Conservation (phyloP, 2,888 invertebrate species). For the Strigamia transsilvanica region DNA sequence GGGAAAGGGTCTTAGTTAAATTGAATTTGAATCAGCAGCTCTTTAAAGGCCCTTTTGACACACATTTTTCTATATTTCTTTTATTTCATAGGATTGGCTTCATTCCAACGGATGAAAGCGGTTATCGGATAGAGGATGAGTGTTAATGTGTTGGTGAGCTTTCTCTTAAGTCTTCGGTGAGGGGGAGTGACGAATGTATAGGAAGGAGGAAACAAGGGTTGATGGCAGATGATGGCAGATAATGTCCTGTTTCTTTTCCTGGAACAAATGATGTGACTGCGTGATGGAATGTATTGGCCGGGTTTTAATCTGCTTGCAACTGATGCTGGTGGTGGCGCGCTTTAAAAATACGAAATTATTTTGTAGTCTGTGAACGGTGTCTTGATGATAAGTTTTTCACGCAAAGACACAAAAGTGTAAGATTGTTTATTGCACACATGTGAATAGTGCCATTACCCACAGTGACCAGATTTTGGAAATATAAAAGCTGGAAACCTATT, state of each 20-base stretch:
- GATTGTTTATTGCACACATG: too few relatives aligned
- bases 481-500: too few relatives aligned
- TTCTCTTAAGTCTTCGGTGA: not conserved
- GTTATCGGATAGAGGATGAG: not conserved
- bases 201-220: not conserved
- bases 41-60: not conserved
- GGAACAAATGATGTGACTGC: not conserved
- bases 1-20: not conserved
- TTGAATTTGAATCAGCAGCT: conserved; percentile 1
- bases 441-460: too few relatives aligned
- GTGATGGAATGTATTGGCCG: not conserved
- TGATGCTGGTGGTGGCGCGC: too few relatives aligned
- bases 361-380: too few relatives aligned
- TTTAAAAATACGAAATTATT: too few relatives aligned
- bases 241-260: not conserved
- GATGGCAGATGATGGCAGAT: conserved; percentile 8
- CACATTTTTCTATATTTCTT: not conserved
- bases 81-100: not conserved
- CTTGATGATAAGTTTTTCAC: too few relatives aligned
- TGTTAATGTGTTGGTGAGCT: conserved; percentile 3
- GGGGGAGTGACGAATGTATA: not conserved
- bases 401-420: too few relatives aligned
- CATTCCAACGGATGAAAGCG: not conserved
- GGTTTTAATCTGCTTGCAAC: not conserved
- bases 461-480: too few relatives aligned